Evolutionary conservation across 2,888 invertebrate species (phyloP), one percentile per base, ranked within the genome.

Genomic region (Uropetala carovei): DNA sequence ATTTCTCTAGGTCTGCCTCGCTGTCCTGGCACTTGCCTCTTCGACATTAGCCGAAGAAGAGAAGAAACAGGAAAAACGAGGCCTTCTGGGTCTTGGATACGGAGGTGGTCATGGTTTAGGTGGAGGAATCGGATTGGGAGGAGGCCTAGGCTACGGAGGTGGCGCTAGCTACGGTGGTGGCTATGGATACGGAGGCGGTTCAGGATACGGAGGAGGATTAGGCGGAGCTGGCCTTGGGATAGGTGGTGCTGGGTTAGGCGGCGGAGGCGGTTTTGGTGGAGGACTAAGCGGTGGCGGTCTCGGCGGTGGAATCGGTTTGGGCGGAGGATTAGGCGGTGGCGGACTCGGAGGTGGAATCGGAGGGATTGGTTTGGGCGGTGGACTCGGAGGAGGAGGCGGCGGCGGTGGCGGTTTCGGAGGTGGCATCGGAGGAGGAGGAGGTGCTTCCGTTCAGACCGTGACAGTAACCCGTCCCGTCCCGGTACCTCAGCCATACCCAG

Each of bases 361-460:
- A 18, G 60, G 60, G n/a, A n/a, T n/a, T 7, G 82, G 82, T 18
- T n/a, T 13, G 0, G 3, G 81, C 43, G 83, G 30, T 27, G 83
- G 84, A 14, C 27, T 58, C 75, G 81, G 92, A 22, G 57, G 92
- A 57, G 18, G 30, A 27, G 5, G 14, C n/a, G 57, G 91, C 14
- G 2, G 14, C 14, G 43, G 91, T 27, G 22, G n/a, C n/a, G n/a
- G n/a, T n/a, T n/a, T n/a, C n/a, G 64, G 60, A 43, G 43, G 64
- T 27, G 91, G 91, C 0, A 16, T 16, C 43, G 91, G 64, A 64
- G 8, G 43, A 9, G 91, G 22, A 27, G 64, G 68, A 18, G 96
- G 96, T 92, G n/a, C n/a, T n/a, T n/a, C n/a, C n/a, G n/a, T n/a
- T n/a, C n/a, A n/a, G n/a, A n/a, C n/a, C n/a, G n/a, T n/a, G n/a